Evolutionary conservation across 2,113 vertebrate species (phyloP).

Genomic region (Tauraco erythrolophus): DNA sequence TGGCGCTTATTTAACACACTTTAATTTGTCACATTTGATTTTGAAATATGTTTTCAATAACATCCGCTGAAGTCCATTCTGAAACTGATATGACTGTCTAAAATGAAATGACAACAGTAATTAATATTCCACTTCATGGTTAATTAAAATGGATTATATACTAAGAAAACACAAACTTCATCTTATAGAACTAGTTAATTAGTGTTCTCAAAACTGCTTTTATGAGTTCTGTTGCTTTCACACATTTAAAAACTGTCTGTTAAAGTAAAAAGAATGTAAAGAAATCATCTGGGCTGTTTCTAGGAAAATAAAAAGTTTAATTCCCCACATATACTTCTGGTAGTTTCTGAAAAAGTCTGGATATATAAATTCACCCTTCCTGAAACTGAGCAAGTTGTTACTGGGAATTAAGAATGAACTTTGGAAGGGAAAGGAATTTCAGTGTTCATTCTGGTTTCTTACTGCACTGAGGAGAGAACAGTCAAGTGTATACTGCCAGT

Average conservation of each 20-base stretch:
- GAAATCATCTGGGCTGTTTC: background rate
- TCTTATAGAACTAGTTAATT: conserved; percentile 20
- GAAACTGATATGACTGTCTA: conserved; percentile 43
- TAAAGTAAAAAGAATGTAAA: background rate
- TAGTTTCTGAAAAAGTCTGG: background rate
- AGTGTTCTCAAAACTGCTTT: background rate
- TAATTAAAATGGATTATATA: conserved; percentile 61
- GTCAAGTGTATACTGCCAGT: background rate
- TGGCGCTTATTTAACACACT: conserved; percentile 35
- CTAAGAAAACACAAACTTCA: conserved; percentile 27
- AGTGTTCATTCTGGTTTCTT: background rate
- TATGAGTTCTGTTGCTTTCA: background rate
- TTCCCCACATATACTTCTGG: background rate
- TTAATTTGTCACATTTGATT: conserved; percentile 52
- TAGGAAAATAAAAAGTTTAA: background rate
- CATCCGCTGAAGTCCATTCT: conserved; percentile 48
- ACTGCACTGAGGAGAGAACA: background rate
- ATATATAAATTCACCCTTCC: background rate
- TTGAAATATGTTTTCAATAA: conserved; percentile 56
- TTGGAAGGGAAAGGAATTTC: background rate
- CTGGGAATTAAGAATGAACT: background rate
- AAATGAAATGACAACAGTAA: conserved; percentile 57
- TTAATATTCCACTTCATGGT: conserved; percentile 47
- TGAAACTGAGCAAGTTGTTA: background rate
- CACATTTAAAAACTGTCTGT: background rate